These are phyloP conservation scores for Pempheris klunzingeri DNA, from an alignment of 2,797 vertebrate genomes.

Conservation along the genomic window DNA sequence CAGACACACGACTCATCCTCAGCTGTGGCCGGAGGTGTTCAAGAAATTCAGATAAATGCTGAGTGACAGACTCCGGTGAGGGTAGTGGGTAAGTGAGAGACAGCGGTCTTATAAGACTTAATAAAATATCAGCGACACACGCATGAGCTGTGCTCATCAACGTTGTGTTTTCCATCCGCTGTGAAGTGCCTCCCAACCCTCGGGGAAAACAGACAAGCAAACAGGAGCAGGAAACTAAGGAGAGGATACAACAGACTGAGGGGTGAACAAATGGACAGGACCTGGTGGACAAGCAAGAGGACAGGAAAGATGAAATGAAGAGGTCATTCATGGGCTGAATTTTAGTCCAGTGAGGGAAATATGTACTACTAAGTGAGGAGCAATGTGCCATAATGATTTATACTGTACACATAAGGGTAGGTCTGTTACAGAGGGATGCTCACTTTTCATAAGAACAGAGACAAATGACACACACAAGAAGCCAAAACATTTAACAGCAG, in stretches of 20 bases:
- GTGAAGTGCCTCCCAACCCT: slow-evolving; percentile 50
- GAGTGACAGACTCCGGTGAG: slow-evolving; percentile 38
- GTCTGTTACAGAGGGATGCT: slow-evolving; percentile 38
- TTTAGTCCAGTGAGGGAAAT: slow-evolving; percentile 32
- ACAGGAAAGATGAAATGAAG: slow-evolving; percentile 30
- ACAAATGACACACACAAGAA: slow-evolving; percentile 43
- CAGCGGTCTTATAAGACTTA: slow-evolving; percentile 43
- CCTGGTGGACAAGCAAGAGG: slow-evolving; percentile 33
- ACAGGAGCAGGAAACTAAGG: slow-evolving; percentile 50
- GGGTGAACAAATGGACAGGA: slow-evolving; percentile 13
- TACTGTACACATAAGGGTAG: slow-evolving; percentile 20
- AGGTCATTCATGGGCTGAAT: slow-evolving; percentile 6
- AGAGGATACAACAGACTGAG: slow-evolving; percentile 32
- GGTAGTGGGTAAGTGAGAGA: slow-evolving; percentile 38
- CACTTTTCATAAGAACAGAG: slow-evolving; percentile 29
- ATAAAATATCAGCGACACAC: slow-evolving; percentile 54
- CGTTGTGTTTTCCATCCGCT: slow-evolving; percentile 39
- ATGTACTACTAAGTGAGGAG: slow-evolving; percentile 23
- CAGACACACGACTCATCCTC: slow-evolving; percentile 18
- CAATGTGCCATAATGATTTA: slow-evolving; percentile 59
- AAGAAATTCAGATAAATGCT: slow-evolving; percentile 44
- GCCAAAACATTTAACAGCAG: slow-evolving; percentile 19
- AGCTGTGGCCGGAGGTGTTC: slow-evolving; percentile 49
- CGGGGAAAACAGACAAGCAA: slow-evolving; percentile 49
- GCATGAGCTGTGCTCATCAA: slow-evolving; percentile 17